Conservation (phyloP, 2,797 vertebrate genomes). For the Tinamus major region DNA sequence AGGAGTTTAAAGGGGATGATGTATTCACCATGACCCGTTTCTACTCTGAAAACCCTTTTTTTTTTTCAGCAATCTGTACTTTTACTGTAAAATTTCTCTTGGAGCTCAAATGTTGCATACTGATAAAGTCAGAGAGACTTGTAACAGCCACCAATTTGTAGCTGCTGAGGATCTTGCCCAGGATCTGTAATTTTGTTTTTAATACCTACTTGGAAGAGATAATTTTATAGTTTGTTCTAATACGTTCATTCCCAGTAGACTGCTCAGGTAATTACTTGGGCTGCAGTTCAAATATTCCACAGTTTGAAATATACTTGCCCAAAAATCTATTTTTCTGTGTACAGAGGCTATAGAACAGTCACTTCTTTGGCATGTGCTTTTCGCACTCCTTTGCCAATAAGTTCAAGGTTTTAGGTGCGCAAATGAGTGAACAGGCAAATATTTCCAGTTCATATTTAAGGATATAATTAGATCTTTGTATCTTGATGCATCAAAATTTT, state of each 20-base stretch:
- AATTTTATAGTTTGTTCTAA: constrained; percentile 68
- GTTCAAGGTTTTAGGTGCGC: neutral
- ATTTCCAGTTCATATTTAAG: constrained; percentile 5
- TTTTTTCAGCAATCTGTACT: constrained; percentile 42
- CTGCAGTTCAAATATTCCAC: constrained; percentile 51
- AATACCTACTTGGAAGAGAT: constrained; percentile 67
- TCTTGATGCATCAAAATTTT: neutral
- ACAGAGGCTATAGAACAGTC: neutral
- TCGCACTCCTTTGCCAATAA: constrained; percentile 20
- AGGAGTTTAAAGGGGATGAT: constrained; percentile 9
- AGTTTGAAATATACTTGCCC: constrained; percentile 45
- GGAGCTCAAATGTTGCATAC: constrained; percentile 11
- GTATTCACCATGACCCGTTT: constrained; percentile 28
- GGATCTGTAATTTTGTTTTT: constrained; percentile 63
- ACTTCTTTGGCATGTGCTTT: neutral
- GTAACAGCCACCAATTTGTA: constrained; percentile 61
- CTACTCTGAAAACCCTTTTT: neutral
- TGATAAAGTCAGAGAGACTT: constrained; percentile 14
- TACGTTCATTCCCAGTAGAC: constrained; percentile 49
- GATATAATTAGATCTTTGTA: neutral
- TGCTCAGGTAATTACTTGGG: constrained; percentile 67
- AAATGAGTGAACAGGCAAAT: neutral
- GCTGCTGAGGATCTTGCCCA: constrained; percentile 60
- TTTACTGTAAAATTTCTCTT: constrained; percentile 46
- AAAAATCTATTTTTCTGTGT: constrained; percentile 51